phyloP scores from a whole-genome alignment of 2,797 vertebrate genomes.

The Halcyon chelicuti region DNA sequence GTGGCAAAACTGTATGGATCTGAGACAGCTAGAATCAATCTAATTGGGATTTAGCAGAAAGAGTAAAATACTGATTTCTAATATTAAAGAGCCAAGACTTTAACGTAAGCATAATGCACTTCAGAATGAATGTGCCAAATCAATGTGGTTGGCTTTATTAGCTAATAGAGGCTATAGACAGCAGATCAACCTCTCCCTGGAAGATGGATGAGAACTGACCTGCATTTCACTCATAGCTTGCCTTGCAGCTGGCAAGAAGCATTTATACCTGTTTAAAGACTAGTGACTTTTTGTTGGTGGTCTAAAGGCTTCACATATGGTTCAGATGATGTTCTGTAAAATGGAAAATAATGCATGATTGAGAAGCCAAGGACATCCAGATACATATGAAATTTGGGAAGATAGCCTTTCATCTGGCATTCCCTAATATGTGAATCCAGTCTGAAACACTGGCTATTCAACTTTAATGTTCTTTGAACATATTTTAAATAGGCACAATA shows the following conservation, averaged over 20 bases:
- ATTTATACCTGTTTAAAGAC: neutral
- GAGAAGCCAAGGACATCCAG: neutral
- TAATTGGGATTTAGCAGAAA: neutral
- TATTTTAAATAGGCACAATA: slow-evolving; percentile 38
- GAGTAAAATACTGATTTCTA: neutral
- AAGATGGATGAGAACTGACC: neutral
- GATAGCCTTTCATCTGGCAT: neutral
- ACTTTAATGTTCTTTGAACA: slow-evolving; percentile 31
- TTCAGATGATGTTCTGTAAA: neutral
- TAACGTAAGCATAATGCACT: neutral
- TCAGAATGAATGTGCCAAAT: neutral
- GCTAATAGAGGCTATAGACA: neutral
- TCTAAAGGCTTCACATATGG: neutral
- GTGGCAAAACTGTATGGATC: neutral
- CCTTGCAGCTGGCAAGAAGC: neutral
- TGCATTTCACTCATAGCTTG: neutral
- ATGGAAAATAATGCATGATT: neutral
- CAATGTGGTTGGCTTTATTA: neutral
- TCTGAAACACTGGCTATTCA: neutral
- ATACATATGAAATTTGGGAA: neutral
- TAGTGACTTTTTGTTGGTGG: neutral
- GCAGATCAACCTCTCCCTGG: neutral
- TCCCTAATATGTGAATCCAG: neutral
- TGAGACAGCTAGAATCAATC: neutral
- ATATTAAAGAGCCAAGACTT: neutral